Evolutionary conservation across 2,797 vertebrate genomes (phyloP).

Genomic region (Falco peregrinus): DNA sequence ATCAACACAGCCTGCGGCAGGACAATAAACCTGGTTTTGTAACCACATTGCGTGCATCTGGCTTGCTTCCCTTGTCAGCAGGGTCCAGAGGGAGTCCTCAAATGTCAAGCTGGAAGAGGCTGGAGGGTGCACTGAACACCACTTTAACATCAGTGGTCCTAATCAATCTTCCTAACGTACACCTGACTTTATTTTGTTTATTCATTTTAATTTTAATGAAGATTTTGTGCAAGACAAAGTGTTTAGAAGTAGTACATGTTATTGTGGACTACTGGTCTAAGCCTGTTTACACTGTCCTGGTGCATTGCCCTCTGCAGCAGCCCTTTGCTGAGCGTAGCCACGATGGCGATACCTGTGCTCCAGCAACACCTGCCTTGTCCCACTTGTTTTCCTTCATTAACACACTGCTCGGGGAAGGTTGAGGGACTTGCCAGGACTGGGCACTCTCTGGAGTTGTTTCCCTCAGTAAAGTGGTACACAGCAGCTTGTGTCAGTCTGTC

Average conservation of each 20-base stretch:
- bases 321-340: neutral
- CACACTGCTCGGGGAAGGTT: neutral
- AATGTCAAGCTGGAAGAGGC: neutral
- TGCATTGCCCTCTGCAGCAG: rapidly evolving
- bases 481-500: neutral
- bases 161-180: neutral
- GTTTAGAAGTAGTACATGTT: neutral
- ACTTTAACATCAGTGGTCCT: neutral
- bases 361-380: neutral
- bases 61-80: neutral
- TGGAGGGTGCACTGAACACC: neutral
- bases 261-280: neutral
- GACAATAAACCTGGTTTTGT: neutral
- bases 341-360: rapidly evolving
- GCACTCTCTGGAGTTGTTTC: neutral
- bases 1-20: neutral
- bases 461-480: neutral
- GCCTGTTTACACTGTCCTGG: neutral
- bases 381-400: neutral
- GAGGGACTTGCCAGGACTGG: neutral
- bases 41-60: neutral
- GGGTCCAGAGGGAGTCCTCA: neutral
- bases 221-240: neutral
- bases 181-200: neutral
- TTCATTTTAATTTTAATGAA: neutral